phyloP scores from a whole-genome alignment of 1,140 invertebrate species.

The Teleopsis dalmanni region DNA sequence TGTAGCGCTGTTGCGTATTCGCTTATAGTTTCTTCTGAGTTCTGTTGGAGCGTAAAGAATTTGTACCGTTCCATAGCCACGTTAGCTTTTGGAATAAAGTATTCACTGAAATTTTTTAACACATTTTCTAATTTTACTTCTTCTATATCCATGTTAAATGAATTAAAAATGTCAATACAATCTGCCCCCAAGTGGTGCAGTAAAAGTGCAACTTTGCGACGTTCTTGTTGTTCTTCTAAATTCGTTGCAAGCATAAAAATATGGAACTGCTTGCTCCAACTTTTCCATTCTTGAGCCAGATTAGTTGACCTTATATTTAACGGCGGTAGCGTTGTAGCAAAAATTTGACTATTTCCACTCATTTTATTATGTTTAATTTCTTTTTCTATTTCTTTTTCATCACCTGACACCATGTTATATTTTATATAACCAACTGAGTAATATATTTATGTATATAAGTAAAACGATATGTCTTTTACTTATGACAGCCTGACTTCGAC shows the following conservation, averaged over 20 bases:
- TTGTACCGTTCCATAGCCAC: conserved; percentile 20
- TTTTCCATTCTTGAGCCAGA: conserved; percentile 1
- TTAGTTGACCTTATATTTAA: background rate
- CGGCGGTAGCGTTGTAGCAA: background rate
- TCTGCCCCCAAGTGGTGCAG: conserved; percentile 8
- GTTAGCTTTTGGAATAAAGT: conserved; percentile 22
- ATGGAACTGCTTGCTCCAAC: background rate
- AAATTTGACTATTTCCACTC: too few species aligned
- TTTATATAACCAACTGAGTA: too few species aligned
- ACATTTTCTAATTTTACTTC: conserved; percentile 1
- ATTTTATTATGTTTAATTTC: too few species aligned
- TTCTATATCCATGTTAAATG: conserved; percentile 5
- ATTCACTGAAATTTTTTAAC: background rate
- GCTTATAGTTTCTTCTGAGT: conserved; percentile 14
- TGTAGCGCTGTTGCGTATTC: conserved; percentile 18
- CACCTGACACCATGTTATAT: too few species aligned
- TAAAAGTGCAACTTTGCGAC: conserved; percentile 7
- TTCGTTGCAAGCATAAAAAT: conserved; percentile 1
- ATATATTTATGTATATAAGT: too few species aligned
- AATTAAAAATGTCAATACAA: conserved; percentile 1
- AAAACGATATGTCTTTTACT: too few species aligned
- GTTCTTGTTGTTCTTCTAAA: conserved; percentile 1
- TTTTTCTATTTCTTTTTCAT: too few species aligned
- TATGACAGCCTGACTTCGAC: too few species aligned
- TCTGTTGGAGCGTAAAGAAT: conserved; percentile 23